phyloP scores from a whole-genome alignment of 2,888 invertebrate species.

The Lamellibrachia columna region DNA sequence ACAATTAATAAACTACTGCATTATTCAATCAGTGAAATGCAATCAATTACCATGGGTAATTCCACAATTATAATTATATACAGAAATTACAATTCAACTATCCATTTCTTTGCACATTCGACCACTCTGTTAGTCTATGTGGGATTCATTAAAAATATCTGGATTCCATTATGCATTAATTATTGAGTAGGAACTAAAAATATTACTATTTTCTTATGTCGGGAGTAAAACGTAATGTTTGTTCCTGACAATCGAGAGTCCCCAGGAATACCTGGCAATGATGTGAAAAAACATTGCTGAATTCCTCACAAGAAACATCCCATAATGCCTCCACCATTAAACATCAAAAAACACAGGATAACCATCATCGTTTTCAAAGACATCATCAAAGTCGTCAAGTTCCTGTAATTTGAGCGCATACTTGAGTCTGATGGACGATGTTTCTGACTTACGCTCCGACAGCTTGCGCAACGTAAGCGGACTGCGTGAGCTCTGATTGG shows the following conservation, averaged over 20 bases:
- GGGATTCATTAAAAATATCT: neutral
- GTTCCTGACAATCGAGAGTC: neutral
- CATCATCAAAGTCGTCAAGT: neutral
- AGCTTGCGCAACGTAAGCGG: slow-evolving; percentile 24
- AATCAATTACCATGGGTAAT: neutral
- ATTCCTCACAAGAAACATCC: neutral
- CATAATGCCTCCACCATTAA: neutral
- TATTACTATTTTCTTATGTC: neutral
- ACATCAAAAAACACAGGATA: slow-evolving; percentile 3
- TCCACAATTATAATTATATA: too few relatives aligned
- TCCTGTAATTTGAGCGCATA: neutral
- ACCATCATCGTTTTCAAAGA: neutral
- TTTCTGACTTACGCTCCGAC: slow-evolving; percentile 22
- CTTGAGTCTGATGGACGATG: neutral
- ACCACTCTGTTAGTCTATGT: neutral
- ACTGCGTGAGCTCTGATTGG: neutral
- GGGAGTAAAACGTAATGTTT: neutral
- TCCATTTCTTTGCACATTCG: neutral
- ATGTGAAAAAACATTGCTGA: neutral
- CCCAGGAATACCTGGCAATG: neutral
- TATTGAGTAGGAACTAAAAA: neutral
- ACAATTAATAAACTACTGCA: neutral
- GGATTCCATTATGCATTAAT: neutral
- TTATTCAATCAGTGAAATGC: neutral
- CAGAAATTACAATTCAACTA: neutral